Conservation (phyloP, 1,140 invertebrate species). For the Formica exsecta region DNA sequence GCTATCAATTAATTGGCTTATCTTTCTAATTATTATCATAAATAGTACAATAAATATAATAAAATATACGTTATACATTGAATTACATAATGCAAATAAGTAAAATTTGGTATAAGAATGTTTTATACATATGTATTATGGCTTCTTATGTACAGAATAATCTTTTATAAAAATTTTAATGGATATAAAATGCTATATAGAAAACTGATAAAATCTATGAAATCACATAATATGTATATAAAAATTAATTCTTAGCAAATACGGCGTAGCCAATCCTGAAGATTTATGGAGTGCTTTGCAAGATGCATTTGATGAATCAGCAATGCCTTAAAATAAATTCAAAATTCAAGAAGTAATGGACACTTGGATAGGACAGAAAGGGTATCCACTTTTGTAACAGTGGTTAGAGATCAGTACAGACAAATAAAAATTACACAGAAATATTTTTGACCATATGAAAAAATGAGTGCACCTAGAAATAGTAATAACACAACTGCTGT, state of each 20-base stretch:
- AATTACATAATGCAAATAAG: neutral
- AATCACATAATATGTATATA: slow-evolving; percentile 81
- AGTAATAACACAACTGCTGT: neutral
- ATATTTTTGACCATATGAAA: slow-evolving; percentile 77
- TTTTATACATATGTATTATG: slow-evolving; percentile 41
- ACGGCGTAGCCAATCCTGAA: slow-evolving; percentile 87
- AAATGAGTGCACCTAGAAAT: neutral
- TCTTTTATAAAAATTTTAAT: slow-evolving; percentile 82
- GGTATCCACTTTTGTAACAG: slow-evolving; percentile 92
- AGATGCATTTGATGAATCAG: slow-evolving; percentile 83
- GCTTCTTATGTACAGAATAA: neutral
- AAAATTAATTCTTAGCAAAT: slow-evolving; percentile 41
- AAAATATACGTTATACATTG: neutral
- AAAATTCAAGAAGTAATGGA: slow-evolving; percentile 91
- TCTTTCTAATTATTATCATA: slow-evolving; percentile 87
- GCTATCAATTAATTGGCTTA: slow-evolving; percentile 76
- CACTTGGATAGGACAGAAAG: slow-evolving; percentile 94
- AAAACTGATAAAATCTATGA: slow-evolving; percentile 71
- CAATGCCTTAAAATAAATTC: slow-evolving; percentile 86
- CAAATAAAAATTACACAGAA: slow-evolving; percentile 85
- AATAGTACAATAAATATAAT: neutral
- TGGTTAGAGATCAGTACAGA: slow-evolving; percentile 89
- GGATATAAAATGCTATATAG: slow-evolving; percentile 89
- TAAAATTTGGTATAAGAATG: slow-evolving; percentile 1
- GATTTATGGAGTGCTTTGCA: slow-evolving; percentile 88